Evolutionary conservation across 2,888 invertebrate species (phyloP), one percentile per base, ranked within the genome.

Genomic region (Platypus cylindrus): DNA sequence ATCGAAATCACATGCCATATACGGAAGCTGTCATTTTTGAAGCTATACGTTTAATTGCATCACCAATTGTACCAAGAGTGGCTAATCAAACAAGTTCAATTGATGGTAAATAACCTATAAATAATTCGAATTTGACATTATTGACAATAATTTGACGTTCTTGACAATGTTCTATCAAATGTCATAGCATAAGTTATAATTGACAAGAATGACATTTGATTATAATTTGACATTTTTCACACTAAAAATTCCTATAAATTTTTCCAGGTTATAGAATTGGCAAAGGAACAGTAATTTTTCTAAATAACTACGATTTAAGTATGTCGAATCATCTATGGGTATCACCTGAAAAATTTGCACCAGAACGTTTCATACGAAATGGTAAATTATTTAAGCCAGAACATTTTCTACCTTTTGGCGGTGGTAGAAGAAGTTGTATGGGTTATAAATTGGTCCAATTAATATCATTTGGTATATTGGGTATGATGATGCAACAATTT

Each of bases 11-110:
- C 1, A 63, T 76, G 66, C 70, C 72, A 0, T 75, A 73, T 50
- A 70, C 70, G 0, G 72, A 75, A 50, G 71, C 73, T 1, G 64
- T 68, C 4, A 63, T 76, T 31, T 63, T 70, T 45, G 77, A 78
- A 55, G 65, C 72, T 0, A 64, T 76, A n/a, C 59, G 77, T 34
- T 50, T 72, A 29, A 71, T 75, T 35, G 68, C 75, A 3, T 76
- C 76, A 9, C 77, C 77, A 0, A 76, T 78, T 33, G 75, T 78
- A 0, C 78, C 78, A 0, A 72, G 77, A 49, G 74, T 76, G 1
- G 70, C 77, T 11, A 74, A 67, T 41, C 67, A 68, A 44, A 67
- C 74, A 42, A 73, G 72, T 40, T 65, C 68, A 3, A 63, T 78
- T 42, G 67, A 65, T 48, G 75, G 75, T 75, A 59, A 63, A 59